Base-by-base conservation (phyloP, 2,797 vertebrate species). In the Falco cherrug region DNA sequence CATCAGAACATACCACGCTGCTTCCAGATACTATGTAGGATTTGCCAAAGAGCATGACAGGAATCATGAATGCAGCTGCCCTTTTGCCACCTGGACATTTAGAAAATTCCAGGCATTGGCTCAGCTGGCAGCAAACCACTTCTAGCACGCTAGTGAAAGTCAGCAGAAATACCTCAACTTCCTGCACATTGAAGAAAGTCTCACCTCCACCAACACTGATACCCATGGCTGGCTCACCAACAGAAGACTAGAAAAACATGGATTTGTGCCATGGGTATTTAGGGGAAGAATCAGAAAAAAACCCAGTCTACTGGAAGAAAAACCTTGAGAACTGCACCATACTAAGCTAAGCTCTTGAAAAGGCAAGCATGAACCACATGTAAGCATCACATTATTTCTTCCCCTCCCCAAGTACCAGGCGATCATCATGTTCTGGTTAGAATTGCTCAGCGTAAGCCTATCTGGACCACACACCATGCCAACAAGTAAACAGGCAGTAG, bases 371-470 rank as follows among this genome's bases (percentile, higher is more conserved):
- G 14, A 92, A 68, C n/a, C 5, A 11, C 57, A 54, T 24, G 18
- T 19, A 75, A 76, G 35, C 82, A 80, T 26, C 67, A 31, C 1
- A 0, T 16, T 33, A 76, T 59, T 68, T 79, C 73, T 60, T 89
- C 61, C 89, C 26, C 53, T 65, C 29, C 48, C 53, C 3, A 1
- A 45, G 51, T 13, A 85, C 53, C 68, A 91, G 87, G 28, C 0
- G 19, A 84, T 84, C 65, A 75, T 47, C 87, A 53, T 2, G 14
- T 74, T 77, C 47, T 12, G 1, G 73, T 0, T 76, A 82, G 89
- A 92, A 94, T 29, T 82, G 51, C 92, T 89, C 94, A 65, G 50
- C 12, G 4, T 59, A 91, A 95, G 76, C 79, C 82, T 78, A 91
- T 91, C 92, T 85, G 76, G 77, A 74, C 45, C 77, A 71, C 69